A percentile compares a stretch with the other conserved stretches of the same genome.
Conservation (phyloP, 2,113 vertebrate species). For the Turnix velox region DNA sequence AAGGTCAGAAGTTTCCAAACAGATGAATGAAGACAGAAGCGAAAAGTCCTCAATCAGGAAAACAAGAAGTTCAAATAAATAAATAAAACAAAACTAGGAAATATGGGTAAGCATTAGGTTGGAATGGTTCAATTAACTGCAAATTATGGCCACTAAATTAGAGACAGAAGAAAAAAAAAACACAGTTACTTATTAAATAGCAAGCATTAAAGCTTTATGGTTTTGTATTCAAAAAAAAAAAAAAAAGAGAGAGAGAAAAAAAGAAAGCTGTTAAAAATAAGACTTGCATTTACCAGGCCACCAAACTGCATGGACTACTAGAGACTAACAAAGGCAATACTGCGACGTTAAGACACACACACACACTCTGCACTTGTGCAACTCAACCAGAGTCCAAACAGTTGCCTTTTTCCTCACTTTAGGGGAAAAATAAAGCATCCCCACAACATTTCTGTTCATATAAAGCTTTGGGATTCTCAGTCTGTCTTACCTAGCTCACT, state of each 20-base stretch:
- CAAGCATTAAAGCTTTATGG: constrained; percentile 67
- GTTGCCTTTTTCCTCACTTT: constrained; percentile 33
- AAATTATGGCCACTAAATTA: constrained; percentile 58
- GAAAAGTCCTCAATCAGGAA: constrained; percentile 38
- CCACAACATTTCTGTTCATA: constrained; percentile 38
- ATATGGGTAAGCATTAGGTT: constrained; percentile 60
- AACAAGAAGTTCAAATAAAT: constrained; percentile 69
- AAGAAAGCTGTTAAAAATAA: constrained; percentile 61
- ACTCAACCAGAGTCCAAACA: constrained; percentile 46
- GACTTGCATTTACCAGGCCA: constrained; percentile 63
- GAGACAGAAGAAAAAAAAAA: constrained; percentile 65
- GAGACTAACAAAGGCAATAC: constrained; percentile 62
- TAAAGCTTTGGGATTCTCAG: constrained; percentile 54
- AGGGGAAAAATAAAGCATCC: background rate
- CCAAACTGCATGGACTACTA: constrained; percentile 51
- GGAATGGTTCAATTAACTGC: constrained; percentile 70
- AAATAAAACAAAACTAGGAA: constrained; percentile 65
- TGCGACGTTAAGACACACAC: constrained; percentile 64
- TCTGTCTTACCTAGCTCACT: background rate
- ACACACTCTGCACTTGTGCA: constrained; percentile 50
- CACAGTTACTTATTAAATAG: constrained; percentile 56
- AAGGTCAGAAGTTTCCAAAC: constrained; percentile 32
- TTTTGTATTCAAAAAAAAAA: constrained; percentile 38
- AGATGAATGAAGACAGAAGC: constrained; percentile 44
- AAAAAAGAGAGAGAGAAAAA: background rate